Evolutionary conservation across 2,113 vertebrate genomes (phyloP).

Genomic region (Erpornis zantholeuca): DNA sequence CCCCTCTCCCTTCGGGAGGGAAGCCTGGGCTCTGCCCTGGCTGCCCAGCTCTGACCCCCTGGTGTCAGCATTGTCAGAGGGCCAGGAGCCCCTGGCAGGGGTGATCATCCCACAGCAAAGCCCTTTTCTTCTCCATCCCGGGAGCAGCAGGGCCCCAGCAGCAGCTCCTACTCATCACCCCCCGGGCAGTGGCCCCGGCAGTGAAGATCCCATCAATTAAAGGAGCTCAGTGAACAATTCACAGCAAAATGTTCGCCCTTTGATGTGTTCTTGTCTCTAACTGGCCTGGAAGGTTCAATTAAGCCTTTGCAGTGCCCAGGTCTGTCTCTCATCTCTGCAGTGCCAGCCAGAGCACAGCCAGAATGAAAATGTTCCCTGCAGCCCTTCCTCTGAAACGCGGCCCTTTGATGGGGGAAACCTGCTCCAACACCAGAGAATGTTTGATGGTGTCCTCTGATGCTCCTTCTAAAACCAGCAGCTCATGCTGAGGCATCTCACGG

Average conservation of each 20-base stretch:
- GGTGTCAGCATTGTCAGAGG: neutral
- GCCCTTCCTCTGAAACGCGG: neutral
- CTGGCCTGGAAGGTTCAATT: neutral
- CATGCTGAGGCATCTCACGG: fast-evolving
- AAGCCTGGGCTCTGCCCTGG: neutral
- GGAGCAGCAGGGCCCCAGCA: neutral
- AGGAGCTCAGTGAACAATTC: neutral
- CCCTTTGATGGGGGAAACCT: neutral
- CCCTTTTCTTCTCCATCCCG: neutral
- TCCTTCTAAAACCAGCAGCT: neutral
- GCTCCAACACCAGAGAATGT: neutral
- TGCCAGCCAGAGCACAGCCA: neutral
- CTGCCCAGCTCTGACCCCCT: neutral
- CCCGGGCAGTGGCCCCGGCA: neutral
- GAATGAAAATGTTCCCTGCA: neutral
- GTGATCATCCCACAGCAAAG: neutral
- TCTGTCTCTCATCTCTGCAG: neutral
- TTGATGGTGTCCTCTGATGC: neutral
- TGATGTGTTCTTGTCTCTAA: neutral
- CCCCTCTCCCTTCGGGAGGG: neutral
- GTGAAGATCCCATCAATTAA: neutral
- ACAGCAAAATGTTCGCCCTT: neutral
- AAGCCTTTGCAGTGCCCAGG: neutral
- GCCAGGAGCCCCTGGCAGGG: fast-evolving
- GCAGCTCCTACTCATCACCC: neutral